Evolutionary conservation across 2,888 invertebrate species (phyloP), one percentile per base, ranked within the genome.

Genomic region (Heliconius sara): DNA sequence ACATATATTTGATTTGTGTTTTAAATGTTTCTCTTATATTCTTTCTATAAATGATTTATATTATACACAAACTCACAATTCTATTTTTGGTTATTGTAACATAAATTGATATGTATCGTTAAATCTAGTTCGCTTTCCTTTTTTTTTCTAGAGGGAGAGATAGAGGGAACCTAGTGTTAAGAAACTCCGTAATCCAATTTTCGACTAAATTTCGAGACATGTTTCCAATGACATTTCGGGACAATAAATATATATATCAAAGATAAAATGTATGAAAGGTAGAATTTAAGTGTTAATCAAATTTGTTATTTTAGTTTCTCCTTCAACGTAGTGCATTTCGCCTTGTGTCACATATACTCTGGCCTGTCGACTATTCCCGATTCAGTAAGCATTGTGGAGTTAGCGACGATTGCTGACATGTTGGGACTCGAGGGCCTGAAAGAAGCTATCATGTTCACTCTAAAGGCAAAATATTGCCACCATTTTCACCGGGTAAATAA

Each of bases 271-370:
- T 19, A 52, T 47, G 43, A 5, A 47, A 13, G 13, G 5, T 52
- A 19, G 19, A 52, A 22, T n/a, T 63, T 25, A 25, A 25, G 16
- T 43, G n/a, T 39, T 10, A 70, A 43, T 13, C 7, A 5, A 13
- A 9, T 12, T 12, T 84, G 84, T 87, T 87, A 81, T 89, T 88
- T 30, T 92, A 97, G 97, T 78, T 98, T 97, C 91, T 97, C 98
- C 0, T 98, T 97, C 87, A 97, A 97, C 83, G 97, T 97, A 1
- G 98, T 99, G 6, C 98, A 98, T 91, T 99, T 99, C 93, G 97
- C 98, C 0, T 92, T 99, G 81, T 98, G 98, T 86, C 99, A 99
- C 90, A 98, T 99, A 84, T 99, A 99, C 89, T 99, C 99, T 81
- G 99, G 99, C 4, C 97, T 98, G 47, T 97, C 98, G 63, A 97